phyloP scores from a whole-genome alignment of 2,888 invertebrate genomes.

The Ophioninae sp. region DNA sequence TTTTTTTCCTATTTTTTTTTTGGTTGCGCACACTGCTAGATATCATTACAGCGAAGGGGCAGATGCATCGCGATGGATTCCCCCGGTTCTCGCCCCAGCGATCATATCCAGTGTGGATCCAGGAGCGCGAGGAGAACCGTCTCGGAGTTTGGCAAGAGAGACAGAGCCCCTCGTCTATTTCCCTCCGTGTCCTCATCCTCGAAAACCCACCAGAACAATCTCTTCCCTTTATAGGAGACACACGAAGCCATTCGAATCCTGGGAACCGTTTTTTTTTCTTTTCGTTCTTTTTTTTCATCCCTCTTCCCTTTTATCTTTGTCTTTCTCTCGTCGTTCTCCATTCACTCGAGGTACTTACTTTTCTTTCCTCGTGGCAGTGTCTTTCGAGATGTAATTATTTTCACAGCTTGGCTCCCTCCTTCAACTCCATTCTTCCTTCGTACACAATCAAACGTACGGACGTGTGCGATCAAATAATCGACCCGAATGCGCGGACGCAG shows the following conservation, averaged over 20 bases:
- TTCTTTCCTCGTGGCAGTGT: constrained; percentile 66
- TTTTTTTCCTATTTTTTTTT: constrained; percentile 56
- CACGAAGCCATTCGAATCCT: constrained; percentile 78
- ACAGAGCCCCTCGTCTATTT: constrained; percentile 56
- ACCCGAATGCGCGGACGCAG: constrained; percentile 51
- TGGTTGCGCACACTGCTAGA: constrained; percentile 66
- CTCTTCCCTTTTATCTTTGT: constrained; percentile 58
- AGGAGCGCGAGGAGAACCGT: constrained; percentile 48
- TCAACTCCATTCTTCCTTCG: constrained; percentile 52
- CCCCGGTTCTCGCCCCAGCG: constrained; percentile 60
- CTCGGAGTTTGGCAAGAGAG: constrained; percentile 58
- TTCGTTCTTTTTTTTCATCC: not conserved
- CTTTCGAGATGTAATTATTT: constrained; percentile 78
- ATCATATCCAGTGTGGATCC: constrained; percentile 58
- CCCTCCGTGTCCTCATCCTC: constrained; percentile 42
- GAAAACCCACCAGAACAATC: constrained; percentile 69
- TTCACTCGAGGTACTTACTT: constrained; percentile 25
- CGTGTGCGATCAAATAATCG: constrained; percentile 44
- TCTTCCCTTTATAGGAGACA: constrained; percentile 79
- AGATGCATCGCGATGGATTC: constrained; percentile 73
- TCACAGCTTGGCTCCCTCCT: constrained; percentile 74
- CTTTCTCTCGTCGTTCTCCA: constrained; percentile 48
- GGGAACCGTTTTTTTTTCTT: constrained; percentile 77
- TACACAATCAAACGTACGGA: not conserved
- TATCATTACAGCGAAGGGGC: constrained; percentile 78